Conservation (phyloP, 2,113 vertebrate species). For the Oxyura jamaicensis region DNA sequence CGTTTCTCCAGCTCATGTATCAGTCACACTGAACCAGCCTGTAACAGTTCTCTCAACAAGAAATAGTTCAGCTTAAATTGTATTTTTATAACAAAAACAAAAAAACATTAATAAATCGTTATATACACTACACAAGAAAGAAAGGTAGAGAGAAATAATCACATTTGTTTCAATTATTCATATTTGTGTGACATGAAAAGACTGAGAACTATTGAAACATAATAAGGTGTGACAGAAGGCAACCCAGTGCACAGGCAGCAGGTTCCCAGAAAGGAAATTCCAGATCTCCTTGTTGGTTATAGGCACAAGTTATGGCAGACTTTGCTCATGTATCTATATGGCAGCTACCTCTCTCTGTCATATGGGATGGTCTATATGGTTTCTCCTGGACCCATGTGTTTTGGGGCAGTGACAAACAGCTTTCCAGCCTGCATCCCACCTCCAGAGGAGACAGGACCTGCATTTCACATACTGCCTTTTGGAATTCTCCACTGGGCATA, state of each 20-base stretch:
- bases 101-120: constrained; percentile 47
- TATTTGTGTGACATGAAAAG: constrained; percentile 54
- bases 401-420: not conserved
- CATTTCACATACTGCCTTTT: not conserved
- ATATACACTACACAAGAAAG: not conserved
- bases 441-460: not conserved
- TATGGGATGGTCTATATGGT: too few species aligned
- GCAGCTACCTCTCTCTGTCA: too few species aligned
- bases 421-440: not conserved
- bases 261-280: not conserved
- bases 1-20: not conserved
- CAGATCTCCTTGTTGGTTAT: not conserved
- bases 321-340: not conserved
- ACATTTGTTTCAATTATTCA: constrained; percentile 54
- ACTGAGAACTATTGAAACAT: not conserved
- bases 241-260: not conserved
- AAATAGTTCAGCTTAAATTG: constrained; percentile 25
- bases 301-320: not conserved
- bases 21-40: not conserved
- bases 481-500: not conserved
- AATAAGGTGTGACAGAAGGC: not conserved
- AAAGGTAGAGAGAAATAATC: constrained; percentile 40
- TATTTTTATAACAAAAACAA: constrained; percentile 8
- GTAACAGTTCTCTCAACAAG: not conserved
- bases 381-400: rapidly evolving